Evolutionary conservation across 2,113 vertebrate genomes (phyloP), one percentile per base, ranked within the genome.

Genomic region (Procavia capensis): DNA sequence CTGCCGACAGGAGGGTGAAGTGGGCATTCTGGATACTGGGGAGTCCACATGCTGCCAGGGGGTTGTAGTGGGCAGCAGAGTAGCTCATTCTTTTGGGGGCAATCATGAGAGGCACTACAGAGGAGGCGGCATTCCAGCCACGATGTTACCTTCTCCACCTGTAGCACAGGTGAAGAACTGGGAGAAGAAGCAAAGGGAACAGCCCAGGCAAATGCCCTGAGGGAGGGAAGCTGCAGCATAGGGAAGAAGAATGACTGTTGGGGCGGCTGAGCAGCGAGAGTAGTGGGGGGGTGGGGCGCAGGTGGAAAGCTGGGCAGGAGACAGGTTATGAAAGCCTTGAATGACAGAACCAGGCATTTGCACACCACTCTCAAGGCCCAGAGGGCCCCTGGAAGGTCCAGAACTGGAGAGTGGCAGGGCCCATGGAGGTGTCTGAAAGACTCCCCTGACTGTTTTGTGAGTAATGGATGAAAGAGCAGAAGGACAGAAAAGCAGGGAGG

Each of bases 381-480:
- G 45, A 43, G 43, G 61, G 47, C 3, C 20, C 90, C 82, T 41
- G 17, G 68, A 43, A 76, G 50, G 36, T 22, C 82, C 47, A 50
- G 59, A n/a, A 41, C 85, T 45, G 8, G 24, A 61, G 76, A 24
- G 24, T 57, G 13, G 54, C 29, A 22, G 31, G 25, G 54, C 43
- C 34, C 5, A 6, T 9, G 4, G 6, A 36, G 0, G 66, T 45
- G 13, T 20, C 68, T 22, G 36, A 50, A 39, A n/a, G 31, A 1
- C 17, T 22, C 47, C 64, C 36, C n/a, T 2, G 7, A 63, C 80
- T 19, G 36, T 27, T 34, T 20, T 17, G 22, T 20, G 59, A 19
- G 0, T 4, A 31, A 24, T 2, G 10, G 22, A 19, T 5, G 22
- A 7, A 22, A 20, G 20, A 22, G 17, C 41, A 13, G 16, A 47